These are phyloP conservation scores for Brachyrhaphis roseni DNA, from an alignment of 2,797 vertebrate species.

Conservation along the genomic window DNA sequence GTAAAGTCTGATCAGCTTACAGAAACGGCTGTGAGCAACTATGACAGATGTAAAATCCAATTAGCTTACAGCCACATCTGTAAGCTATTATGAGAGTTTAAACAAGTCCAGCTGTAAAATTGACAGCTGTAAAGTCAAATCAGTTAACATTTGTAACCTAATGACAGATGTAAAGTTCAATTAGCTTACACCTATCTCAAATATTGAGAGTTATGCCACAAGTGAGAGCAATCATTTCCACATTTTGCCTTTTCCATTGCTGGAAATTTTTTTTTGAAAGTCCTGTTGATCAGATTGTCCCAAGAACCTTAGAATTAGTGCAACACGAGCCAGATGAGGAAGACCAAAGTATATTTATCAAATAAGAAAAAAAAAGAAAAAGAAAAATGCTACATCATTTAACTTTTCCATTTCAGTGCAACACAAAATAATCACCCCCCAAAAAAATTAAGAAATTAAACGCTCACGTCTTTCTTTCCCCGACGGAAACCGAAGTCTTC, in stretches of 20 bases:
- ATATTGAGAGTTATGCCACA: background rate
- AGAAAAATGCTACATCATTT: constrained; percentile 76
- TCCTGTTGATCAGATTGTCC: constrained; percentile 77
- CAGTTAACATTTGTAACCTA: no score
- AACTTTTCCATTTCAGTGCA: constrained; percentile 78
- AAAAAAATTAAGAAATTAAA: constrained; percentile 6
- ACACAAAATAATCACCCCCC: constrained; percentile 39
- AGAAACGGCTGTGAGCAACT: no score
- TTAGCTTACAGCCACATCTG: no score
- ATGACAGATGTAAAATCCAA: no score
- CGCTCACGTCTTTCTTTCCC: constrained; percentile 50
- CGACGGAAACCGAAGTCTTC: constrained; percentile 72
- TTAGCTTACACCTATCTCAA: background rate
- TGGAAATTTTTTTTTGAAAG: constrained; percentile 53
- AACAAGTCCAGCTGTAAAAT: background rate
- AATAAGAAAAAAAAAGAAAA: constrained; percentile 3
- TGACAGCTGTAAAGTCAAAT: background rate
- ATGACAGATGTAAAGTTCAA: no score
- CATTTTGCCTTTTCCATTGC: constrained; percentile 12
- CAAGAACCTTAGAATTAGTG: constrained; percentile 86
- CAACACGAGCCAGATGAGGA: constrained; percentile 90
- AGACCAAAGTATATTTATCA: constrained; percentile 80
- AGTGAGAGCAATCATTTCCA: constrained; percentile 20
- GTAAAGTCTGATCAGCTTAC: no score
- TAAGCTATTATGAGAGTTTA: background rate